A percentile compares a stretch with the other conserved stretches of the same genome.
Conservation (phyloP, 2,113 vertebrate species). For the Egretta garzetta region DNA sequence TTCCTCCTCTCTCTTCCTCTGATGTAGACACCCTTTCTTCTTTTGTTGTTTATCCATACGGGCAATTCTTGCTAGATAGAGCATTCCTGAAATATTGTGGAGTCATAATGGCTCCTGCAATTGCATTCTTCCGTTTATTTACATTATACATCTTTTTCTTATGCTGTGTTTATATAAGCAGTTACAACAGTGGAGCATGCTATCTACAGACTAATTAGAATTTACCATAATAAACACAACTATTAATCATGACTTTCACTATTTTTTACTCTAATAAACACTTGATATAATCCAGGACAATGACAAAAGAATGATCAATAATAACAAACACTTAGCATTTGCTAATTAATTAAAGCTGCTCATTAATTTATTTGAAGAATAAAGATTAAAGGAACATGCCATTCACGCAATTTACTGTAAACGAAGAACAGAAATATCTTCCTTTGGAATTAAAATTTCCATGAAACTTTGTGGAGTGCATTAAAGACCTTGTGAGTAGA, state of each 20-base stretch:
- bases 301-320: neutral
- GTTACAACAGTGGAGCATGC: neutral
- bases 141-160: neutral
- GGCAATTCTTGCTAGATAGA: neutral
- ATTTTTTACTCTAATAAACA: neutral
- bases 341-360: neutral
- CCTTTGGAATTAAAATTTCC: neutral
- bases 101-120: neutral
- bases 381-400: neutral
- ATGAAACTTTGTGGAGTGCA: neutral
- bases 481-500: neutral
- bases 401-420: neutral
- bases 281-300: neutral
- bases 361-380: neutral
- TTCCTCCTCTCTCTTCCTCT: neutral
- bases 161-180: neutral
- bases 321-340: neutral
- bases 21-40: neutral
- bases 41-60: neutral
- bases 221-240: neutral
- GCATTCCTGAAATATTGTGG: neutral
- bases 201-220: slow-evolving; percentile 25
- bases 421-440: neutral
- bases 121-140: neutral
- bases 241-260: neutral